Base-by-base conservation (phyloP, 2,888 invertebrate species). In the Cosmia pyralina region DNA sequence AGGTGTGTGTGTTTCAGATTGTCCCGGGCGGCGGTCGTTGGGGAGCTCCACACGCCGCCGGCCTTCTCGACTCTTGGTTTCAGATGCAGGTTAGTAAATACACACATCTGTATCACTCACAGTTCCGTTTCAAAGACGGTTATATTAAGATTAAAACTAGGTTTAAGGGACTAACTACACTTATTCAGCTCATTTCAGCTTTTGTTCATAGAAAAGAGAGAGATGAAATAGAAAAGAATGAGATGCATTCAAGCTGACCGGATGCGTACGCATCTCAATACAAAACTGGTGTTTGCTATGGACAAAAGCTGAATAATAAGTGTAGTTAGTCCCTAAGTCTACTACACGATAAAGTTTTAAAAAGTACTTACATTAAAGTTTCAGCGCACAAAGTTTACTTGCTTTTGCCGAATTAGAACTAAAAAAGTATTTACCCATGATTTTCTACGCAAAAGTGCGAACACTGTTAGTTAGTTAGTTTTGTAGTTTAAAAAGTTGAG, bases 21-120 rank as follows among this genome's bases (percentile, higher is more conserved):
- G 96, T 96, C 93, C 96, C 96, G 90, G 96, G 95, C 91, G 96
- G 94, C 92, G 94, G 94, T 87, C 93, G 93, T 90, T 94, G 95
- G 94, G 94, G 93, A 87, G 90, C 92, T 82, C 92, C 94, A 87
- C 94, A 93, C 92, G 91, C 94, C 91, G 90, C 92, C 88, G 94
- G 93, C 86, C 90, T 93, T 83, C 91, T 95, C 86, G 95, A 96
- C 92, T 93, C 95, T 87, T 96, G 96, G 96, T 93, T 95, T 92
- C 96, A 95, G 92, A 95, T 95, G 95, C 95, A 95, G 95, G 96
- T 96, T 66, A 92, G 93, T 91, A 58, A 41, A 57, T 22, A 55
- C 0, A 19, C 1, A 63, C 17, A 13, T 65, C 10, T 28, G 28
- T 55, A 55, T 48, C 1, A 50, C 13, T 17, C 4, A 19, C 3